Evolutionary conservation across 2,888 invertebrate genomes (phyloP), one percentile per base, ranked within the genome.

Genomic region (Amphipyra tragopoginis): DNA sequence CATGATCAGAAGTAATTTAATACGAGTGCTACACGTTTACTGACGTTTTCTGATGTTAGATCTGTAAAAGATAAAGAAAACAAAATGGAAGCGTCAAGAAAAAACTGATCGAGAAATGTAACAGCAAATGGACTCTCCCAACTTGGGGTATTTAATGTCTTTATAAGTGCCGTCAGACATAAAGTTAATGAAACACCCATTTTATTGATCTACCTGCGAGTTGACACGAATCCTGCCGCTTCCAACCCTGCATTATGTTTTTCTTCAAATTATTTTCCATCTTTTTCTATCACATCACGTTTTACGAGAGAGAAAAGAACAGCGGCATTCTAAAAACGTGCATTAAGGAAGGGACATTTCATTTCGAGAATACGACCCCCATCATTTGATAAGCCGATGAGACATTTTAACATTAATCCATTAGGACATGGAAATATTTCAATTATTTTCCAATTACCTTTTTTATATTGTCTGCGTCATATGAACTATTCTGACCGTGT

Each of bases 141-240:
- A 83, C 78, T 88, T 84, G 82, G 83, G 82, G 72, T 78, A 88
- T 92, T 90, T 93, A 94, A 94, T 94, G 94, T 93, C 94, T 94
- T 93, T 94, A 94, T 94, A 94, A 94, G 93, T 94, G 94, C 90
- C 88, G 86, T 88, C 89, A 85, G 86, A 89, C 90, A 88, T 86
- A 86, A 86, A 87, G 86, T 85, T 93, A 93, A 94, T 94, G 93
- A 94, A 94, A 94, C 86, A 86, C 83, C 83, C 84, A 85, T 86
- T 93, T 93, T 94, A 94, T 93, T 92, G 93, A 91, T 93, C 93
- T 94, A 94, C 94, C 94, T 94, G 94, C 86, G 82, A 86, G 85
- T 88, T 91, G 92, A 93, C 92, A 92, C 89, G 90, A 90, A 90
- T 86, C 86, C 84, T 74, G 82, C 77, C 83, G 84, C 86, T 86